Evolutionary conservation across 2,113 vertebrate genomes (phyloP), one percentile per base, ranked within the genome.

Genomic region (Festucalex cinctus): DNA sequence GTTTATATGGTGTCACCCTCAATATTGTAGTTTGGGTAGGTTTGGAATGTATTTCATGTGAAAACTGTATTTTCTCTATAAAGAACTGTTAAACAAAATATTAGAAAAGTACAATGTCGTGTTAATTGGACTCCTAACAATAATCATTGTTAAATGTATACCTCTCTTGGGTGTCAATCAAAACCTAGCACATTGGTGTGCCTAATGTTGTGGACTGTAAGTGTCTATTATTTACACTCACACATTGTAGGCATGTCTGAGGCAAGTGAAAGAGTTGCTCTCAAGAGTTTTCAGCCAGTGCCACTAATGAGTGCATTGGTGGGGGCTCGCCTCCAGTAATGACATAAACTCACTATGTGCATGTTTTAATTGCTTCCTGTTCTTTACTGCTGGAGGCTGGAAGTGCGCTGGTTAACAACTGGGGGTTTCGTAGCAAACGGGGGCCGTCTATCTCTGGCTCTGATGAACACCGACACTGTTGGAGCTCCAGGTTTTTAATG

Each of bases 281-380:
- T 83, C 76, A 75, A 78, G 60, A 71, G 69, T 68, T 79, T 86
- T 79, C 61, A 66, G 73, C 81, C 86, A 72, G 79, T 71, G 71
- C 79, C 84, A 85, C 83, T 92, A 92, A 91, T 90, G 89, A 91
- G 90, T 88, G 80, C 77, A 79, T 83, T 84, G 76, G 86, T 81
- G 78, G 81, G 66, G 84, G 81, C 85, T 84, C 74, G 83, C 80
- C 73, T 79, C 87, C 79, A 83, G 89, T 91, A 91, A 90, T 86
- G 89, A 90, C 83, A 83, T 84, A 83, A 80, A 77, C 85, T 88
- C 89, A 90, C 86, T 85, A 83, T 74, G 88, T 85, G 78, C 85
- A 79, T 73, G 84, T 81, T 90, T 92, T 92, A 91, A 92, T 88
- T 87, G 88, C 84, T 92, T 93, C 92, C 92, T 92, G 92, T 85